Percentiles rank a stretch among this genome's conserved stretches.
phyloP scores from a whole-genome alignment of 2,797 vertebrate genomes.

The Helostoma temminkii region DNA sequence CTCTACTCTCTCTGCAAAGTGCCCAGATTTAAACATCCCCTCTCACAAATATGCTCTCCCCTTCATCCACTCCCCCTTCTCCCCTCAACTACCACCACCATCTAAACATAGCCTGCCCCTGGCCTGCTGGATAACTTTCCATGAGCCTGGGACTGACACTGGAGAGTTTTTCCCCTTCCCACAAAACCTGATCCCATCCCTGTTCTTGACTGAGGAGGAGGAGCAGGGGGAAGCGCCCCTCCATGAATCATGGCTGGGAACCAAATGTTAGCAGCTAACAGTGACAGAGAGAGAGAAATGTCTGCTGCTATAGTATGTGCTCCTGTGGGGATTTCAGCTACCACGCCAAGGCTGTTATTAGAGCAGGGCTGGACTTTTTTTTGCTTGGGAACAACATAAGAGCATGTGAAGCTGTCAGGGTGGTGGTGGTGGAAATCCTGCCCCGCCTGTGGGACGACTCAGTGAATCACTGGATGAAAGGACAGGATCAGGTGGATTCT shows the following conservation, averaged over 20 bases:
- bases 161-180: slow-evolving; percentile 82
- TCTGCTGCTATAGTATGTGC: slow-evolving; percentile 7
- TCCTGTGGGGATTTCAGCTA: slow-evolving; percentile 66
- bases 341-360: slow-evolving; percentile 78
- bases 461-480: neutral
- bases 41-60: slow-evolving; percentile 73
- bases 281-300: slow-evolving; percentile 44
- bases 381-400: slow-evolving; percentile 41
- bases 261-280: slow-evolving; percentile 87
- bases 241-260: slow-evolving; percentile 88
- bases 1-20: slow-evolving; percentile 70
- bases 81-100: slow-evolving; percentile 39
- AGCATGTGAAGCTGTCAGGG: slow-evolving; percentile 28
- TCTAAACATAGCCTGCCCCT: slow-evolving; percentile 87
- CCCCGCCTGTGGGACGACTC: slow-evolving; percentile 12
- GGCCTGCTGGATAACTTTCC: slow-evolving; percentile 89
- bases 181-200: slow-evolving; percentile 65
- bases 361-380: slow-evolving; percentile 12
- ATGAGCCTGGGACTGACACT: slow-evolving; percentile 84
- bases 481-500: slow-evolving; percentile 25
- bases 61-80: slow-evolving; percentile 37
- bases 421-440: slow-evolving; percentile 19
- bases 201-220: neutral
- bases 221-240: slow-evolving; percentile 61
- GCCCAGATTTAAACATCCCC: slow-evolving; percentile 85